Base-by-base conservation (phyloP, 2,797 vertebrate genomes). In the Lacerta agilis region DNA sequence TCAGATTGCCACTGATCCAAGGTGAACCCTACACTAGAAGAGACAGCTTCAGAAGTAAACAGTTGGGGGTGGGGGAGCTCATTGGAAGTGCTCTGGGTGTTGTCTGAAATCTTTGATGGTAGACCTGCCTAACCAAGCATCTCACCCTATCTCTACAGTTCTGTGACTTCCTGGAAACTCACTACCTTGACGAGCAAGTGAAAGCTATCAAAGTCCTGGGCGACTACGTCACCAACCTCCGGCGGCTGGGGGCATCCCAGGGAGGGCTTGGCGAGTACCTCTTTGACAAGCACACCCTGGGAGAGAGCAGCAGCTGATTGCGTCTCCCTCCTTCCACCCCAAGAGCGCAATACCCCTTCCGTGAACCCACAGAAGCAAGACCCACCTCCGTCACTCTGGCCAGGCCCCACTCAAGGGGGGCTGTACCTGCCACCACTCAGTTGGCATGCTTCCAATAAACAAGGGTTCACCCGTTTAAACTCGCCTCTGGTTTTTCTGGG, bases 241-340 rank as follows among this genome's bases (percentile, higher is more conserved):
- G 79, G 25, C 80, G 86, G 27, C 79, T 92, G 78, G 87, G 61
- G 2, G 8, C 49, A 23, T 4, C 45, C 78, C 69, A 89, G 1
- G 73, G 84, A 0, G 84, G 79, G 0, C 85, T 91, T 8, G 86
- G 84, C 13, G 86, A 92, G 23, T 91, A 81, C 49, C 76, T 83
- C 71, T 86, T 84, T 7, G 83, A 86, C 90, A 90, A 88, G 58
- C 92, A 90, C 72, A 93, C 84, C 79, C 80, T 93, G 33, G 88
- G 88, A 17, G 75, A 91, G 18, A 88, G 88, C 78, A 91, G 92
- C 82, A 90, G 90, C 82, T 88, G 67, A 88, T 18, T 55, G 18
- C 25, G 20, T 71, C 38, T 4, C 72, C 55, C 83, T 4, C 64
- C 64, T 20, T 84, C 29, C 43, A 85, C 89, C n/a, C 82, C 45